Percentiles rank a stretch among this genome's conserved stretches.
phyloP scores from a whole-genome alignment of 2,113 vertebrate genomes.

The Ramphastos sulfuratus region DNA sequence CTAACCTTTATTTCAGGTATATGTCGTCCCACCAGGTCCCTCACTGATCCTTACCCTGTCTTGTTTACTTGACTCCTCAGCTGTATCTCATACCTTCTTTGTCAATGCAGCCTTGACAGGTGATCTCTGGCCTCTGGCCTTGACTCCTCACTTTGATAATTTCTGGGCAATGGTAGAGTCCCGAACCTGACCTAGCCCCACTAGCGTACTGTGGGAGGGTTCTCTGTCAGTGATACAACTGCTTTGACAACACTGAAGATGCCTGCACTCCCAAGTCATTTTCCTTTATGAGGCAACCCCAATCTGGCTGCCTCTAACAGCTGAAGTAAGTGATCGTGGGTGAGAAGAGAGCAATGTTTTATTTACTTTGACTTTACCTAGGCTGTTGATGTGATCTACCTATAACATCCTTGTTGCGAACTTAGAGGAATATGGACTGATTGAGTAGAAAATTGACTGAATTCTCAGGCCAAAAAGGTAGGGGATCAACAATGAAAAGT shows the following conservation, averaged over 20 bases:
- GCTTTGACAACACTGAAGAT: rapidly evolving
- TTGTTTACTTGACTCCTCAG: not conserved
- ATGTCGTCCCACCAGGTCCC: not conserved
- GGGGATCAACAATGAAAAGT: not conserved
- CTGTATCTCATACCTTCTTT: not conserved
- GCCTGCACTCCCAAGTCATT: not conserved
- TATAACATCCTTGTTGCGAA: not conserved
- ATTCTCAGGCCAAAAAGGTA: not conserved
- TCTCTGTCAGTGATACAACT: rapidly evolving
- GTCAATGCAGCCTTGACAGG: not conserved
- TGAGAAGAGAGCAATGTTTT: not conserved
- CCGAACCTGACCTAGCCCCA: not conserved
- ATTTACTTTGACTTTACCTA: not conserved
- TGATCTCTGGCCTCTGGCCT: not conserved
- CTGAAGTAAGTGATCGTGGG: not conserved
- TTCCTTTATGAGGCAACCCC: not conserved
- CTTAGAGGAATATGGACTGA: not conserved
- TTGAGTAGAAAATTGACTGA: not conserved
- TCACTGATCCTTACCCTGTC: not conserved
- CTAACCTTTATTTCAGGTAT: not conserved
- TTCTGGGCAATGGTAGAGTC: rapidly evolving
- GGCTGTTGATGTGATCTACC: not conserved
- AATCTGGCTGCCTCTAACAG: not conserved
- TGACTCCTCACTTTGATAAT: not conserved
- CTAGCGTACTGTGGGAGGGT: not conserved